A percentile compares a stretch with the other conserved stretches of the same genome.
phyloP scores from a whole-genome alignment of 2,888 invertebrate genomes.

The Zele albiditarsus region DNA sequence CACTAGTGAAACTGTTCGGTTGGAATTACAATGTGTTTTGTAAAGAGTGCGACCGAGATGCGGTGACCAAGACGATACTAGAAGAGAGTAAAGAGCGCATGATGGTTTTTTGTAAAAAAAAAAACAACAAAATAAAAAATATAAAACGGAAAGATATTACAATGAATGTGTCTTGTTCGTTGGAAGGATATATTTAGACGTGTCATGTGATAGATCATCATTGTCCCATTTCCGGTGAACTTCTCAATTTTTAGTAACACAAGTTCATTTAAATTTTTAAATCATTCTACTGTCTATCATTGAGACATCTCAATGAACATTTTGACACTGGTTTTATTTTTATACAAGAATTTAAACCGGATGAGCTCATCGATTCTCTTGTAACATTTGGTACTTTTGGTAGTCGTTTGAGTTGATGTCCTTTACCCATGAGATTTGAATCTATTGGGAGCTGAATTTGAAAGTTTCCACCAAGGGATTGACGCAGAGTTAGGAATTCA shows the following conservation, averaged over 20 bases:
- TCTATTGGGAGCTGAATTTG: conserved; percentile 1
- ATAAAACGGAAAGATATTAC: conserved; percentile 29
- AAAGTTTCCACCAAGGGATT: conserved; percentile 15
- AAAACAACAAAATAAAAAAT: conserved; percentile 26
- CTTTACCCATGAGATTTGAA: conserved; percentile 28
- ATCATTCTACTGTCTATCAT: conserved; percentile 42
- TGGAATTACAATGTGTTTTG: conserved; percentile 70
- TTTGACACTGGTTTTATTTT: conserved; percentile 61
- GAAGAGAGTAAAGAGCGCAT: conserved; percentile 19
- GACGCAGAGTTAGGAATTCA: neutral
- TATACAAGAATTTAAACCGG: conserved; percentile 42
- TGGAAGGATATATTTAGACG: neutral
- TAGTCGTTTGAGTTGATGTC: conserved; percentile 23
- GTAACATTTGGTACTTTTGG: neutral
- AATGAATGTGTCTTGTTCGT: conserved; percentile 41
- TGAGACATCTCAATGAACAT: conserved; percentile 63
- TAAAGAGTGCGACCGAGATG: conserved; percentile 50
- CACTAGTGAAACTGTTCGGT: conserved; percentile 70
- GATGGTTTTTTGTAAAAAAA: conserved; percentile 31
- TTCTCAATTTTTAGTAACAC: neutral
- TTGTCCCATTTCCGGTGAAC: neutral
- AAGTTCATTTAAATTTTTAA: neutral
- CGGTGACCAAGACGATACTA: conserved; percentile 39
- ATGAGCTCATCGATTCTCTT: conserved; percentile 52
- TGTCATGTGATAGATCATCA: neutral